Percentiles rank a stretch among this genome's conserved stretches.
These are phyloP conservation scores for Dendropsophus ebraccatus DNA, from an alignment of 2,113 vertebrate species.

Conservation along the genomic window DNA sequence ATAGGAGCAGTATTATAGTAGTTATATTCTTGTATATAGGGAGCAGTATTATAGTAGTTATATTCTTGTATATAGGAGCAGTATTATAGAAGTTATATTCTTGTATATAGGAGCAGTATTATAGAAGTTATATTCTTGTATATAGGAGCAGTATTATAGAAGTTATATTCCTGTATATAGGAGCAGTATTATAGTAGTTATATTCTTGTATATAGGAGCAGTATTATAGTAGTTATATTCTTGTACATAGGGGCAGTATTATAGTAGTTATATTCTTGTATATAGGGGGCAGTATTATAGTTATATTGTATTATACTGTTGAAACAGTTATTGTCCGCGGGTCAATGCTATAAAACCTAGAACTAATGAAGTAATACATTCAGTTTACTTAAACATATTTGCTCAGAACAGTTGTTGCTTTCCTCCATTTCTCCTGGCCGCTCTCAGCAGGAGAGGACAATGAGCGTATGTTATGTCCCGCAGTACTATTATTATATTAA, in stretches of 20 bases:
- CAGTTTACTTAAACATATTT: no score
- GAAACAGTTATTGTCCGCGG: no score
- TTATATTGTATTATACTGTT: not conserved
- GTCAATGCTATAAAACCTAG: no score
- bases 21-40: not conserved
- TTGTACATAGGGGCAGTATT: not conserved
- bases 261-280: no score
- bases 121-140: constrained; percentile 10
- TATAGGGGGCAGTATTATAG: no score
- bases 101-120: constrained; percentile 4
- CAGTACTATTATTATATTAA: no score
- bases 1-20: constrained; percentile 11
- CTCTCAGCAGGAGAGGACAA: no score
- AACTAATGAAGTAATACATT: no score
- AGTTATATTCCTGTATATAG: constrained; percentile 8
- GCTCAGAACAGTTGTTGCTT: not conserved
- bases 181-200: not conserved
- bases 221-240: constrained; percentile 12
- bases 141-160: not conserved
- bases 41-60: not conserved
- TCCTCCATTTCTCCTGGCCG: no score
- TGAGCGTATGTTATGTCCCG: no score
- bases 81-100: constrained; percentile 1
- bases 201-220: constrained; percentile 1
- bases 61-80: not conserved